These are phyloP conservation scores for Epinephelus cyanopodus DNA, from an alignment of 2,113 vertebrate species.

Conservation along the genomic window DNA sequence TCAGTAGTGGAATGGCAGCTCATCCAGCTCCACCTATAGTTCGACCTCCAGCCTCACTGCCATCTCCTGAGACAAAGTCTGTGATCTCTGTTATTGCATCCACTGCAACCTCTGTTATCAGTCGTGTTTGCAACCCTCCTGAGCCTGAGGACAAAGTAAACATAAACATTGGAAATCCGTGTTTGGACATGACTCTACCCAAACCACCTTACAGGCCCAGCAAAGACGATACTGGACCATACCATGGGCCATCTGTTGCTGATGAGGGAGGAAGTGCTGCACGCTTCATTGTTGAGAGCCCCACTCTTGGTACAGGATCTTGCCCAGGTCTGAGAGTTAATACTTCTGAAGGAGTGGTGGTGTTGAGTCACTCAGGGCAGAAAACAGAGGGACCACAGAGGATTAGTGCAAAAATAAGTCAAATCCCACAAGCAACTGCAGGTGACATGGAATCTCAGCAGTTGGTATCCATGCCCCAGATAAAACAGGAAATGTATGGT, in stretches of 20 bases:
- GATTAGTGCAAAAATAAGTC: constrained; percentile 97
- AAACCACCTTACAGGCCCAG: constrained; percentile 88
- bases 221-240: constrained; percentile 89
- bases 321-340: constrained; percentile 93
- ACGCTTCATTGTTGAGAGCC: constrained; percentile 89
- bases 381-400: constrained; percentile 95
- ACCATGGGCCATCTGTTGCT: constrained; percentile 87
- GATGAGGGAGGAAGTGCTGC: constrained; percentile 86
- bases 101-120: constrained; percentile 96
- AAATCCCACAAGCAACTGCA: constrained; percentile 94
- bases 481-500: constrained; percentile 91
- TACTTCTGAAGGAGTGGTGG: constrained; percentile 95
- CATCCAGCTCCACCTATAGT: constrained; percentile 73
- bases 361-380: constrained; percentile 96
- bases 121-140: constrained; percentile 91
- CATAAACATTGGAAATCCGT: constrained; percentile 86
- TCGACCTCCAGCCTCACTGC: constrained; percentile 74
- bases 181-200: constrained; percentile 80
- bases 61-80: constrained; percentile 86
- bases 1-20: constrained; percentile 83
- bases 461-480: constrained; percentile 94
- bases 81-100: constrained; percentile 91
- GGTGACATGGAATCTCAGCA: constrained; percentile 98
- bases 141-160: constrained; percentile 91
- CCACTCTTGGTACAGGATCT: constrained; percentile 83